These are phyloP conservation scores for Dicrurus megarhynchus DNA, from an alignment of 2,113 vertebrate species.

Conservation along the genomic window DNA sequence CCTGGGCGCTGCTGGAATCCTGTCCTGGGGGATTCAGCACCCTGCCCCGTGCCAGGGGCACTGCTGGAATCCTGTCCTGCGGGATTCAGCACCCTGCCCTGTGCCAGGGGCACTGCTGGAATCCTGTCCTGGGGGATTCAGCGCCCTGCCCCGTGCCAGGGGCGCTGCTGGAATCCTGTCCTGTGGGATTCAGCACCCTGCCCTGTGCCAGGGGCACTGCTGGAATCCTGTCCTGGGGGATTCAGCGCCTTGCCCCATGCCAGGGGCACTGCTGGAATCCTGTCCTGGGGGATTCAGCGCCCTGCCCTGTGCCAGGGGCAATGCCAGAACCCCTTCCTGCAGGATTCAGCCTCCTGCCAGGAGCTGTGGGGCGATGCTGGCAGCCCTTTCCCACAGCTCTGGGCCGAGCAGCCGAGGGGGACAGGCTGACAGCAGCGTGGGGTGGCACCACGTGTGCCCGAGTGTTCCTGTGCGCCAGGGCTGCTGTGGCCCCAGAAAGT, in stretches of 20 bases:
- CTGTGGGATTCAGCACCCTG: neutral
- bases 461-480: fast-evolving
- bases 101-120: neutral
- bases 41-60: neutral
- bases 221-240: no score
- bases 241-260: neutral
- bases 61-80: fast-evolving
- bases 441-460: fast-evolving
- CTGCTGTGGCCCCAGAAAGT: fast-evolving
- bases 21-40: fast-evolving
- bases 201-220: neutral
- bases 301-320: neutral
- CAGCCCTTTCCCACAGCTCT: fast-evolving
- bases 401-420: fast-evolving
- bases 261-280: neutral
- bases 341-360: neutral
- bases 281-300: fast-evolving
- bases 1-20: neutral
- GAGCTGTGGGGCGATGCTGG: neutral
- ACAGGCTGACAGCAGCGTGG: fast-evolving
- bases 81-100: neutral
- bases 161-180: fast-evolving
- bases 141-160: neutral
- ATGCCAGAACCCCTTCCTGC: neutral
- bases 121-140: fast-evolving